Conservation (phyloP, 1,140 invertebrate genomes). For the Drosophila micromelanica region DNA sequence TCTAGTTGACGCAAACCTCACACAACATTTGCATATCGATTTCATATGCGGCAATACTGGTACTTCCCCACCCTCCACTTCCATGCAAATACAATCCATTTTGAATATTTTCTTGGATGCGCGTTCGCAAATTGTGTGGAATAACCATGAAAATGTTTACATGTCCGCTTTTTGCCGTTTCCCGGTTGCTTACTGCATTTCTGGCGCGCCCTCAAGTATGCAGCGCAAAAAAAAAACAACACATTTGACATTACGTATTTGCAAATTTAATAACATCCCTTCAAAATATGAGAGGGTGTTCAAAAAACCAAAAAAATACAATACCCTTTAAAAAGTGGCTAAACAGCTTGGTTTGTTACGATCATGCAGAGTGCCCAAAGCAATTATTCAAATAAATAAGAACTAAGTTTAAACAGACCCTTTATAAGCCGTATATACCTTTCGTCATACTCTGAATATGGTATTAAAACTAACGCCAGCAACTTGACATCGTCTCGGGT, state of each 20-base stretch:
- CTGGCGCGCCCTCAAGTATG: constrained; percentile 44
- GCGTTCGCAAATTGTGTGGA: constrained; percentile 60
- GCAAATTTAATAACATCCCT: constrained; percentile 64
- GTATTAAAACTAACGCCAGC: constrained; percentile 26
- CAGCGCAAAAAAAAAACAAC: constrained; percentile 43
- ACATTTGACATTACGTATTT: constrained; percentile 64
- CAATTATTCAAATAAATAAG: too few species aligned
- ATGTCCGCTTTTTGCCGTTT: constrained; percentile 31
- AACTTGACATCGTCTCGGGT: constrained; percentile 41
- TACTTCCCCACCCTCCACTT: not conserved
- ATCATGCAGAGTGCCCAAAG: too few species aligned
- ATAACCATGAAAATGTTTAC: constrained; percentile 78
- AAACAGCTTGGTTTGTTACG: too few species aligned
- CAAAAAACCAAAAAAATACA: not conserved
- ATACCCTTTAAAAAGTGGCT: not conserved
- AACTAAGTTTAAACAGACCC: too few species aligned
- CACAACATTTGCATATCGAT: constrained; percentile 82
- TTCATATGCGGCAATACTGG: constrained; percentile 73
- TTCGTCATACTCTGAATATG: not conserved
- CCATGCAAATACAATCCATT: constrained; percentile 68
- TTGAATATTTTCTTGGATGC: constrained; percentile 51
- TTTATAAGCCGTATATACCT: not conserved
- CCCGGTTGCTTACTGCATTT: constrained; percentile 42
- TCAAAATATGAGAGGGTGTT: not conserved
- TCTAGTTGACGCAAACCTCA: constrained; percentile 20